Conservation (phyloP, 37 sponge, comb jelly and placozoan genomes). For the Halisarca cf. caerulea region DNA sequence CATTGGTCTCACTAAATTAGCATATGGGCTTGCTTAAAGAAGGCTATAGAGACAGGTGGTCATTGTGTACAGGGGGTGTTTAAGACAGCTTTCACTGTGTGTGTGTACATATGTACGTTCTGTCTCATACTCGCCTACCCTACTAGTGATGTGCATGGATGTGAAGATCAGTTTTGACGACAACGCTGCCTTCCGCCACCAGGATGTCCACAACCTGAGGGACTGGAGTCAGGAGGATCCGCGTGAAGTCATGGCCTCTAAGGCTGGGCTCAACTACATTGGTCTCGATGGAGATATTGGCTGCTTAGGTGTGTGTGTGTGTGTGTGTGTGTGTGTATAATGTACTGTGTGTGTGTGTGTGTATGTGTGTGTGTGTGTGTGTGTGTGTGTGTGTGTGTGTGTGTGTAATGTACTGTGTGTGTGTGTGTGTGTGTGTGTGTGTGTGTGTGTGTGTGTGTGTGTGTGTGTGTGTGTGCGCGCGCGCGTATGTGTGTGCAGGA, state of each 20-base stretch:
- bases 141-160: conserved; percentile 93
- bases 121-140: not conserved
- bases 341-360: not conserved
- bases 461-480: not conserved
- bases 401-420: no score
- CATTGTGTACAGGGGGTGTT: no score
- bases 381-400: no score
- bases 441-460: not conserved
- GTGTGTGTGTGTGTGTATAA: not conserved
- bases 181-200: conserved; percentile 88
- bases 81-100: no score
- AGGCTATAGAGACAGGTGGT: not conserved
- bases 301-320: conserved; percentile 77
- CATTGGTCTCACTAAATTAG: no score
- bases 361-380: not conserved
- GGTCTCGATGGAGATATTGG: conserved; percentile 92
- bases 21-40: no score
- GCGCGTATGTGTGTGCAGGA: no score
- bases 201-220: conserved; percentile 59
- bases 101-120: not conserved
- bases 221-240: conserved; percentile 96
- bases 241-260: conserved; percentile 85
- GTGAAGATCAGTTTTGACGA: conserved; percentile 96
- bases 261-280: conserved; percentile 86
- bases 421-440: not conserved